Evolutionary conservation across 1,140 invertebrate species (phyloP).

Genomic region (Marisa cornuarietis): DNA sequence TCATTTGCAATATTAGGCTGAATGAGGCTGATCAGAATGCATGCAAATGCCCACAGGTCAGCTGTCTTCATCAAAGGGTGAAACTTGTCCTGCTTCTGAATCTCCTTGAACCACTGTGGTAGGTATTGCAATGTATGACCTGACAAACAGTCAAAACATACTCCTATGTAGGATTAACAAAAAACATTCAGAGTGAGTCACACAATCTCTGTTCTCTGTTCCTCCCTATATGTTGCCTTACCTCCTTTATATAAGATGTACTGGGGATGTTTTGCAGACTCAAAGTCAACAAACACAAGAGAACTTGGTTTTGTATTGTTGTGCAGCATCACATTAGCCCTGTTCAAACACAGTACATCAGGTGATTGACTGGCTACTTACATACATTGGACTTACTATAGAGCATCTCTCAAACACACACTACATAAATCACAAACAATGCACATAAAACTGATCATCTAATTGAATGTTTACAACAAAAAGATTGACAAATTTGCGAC

Average conservation of each 20-base stretch:
- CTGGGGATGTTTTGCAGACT: constrained; percentile 16
- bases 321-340: constrained; percentile 4
- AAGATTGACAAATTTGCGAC: not conserved
- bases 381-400: not conserved
- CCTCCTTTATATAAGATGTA: constrained; percentile 7
- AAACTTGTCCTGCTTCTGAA: not conserved
- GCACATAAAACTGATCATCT: not conserved
- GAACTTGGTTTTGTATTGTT: not conserved
- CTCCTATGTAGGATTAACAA: too few relatives aligned
- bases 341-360: not conserved
- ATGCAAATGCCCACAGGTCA: constrained; percentile 8
- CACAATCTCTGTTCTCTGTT: too few relatives aligned
- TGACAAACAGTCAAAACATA: not conserved
- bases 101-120: not conserved
- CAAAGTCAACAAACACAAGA: constrained; percentile 12
- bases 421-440: not conserved
- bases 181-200: too few relatives aligned
- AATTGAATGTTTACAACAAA: not conserved
- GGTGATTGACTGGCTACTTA: not conserved
- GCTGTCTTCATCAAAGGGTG: constrained; percentile 13
- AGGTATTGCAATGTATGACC: constrained; percentile 10
- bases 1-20: too few relatives aligned
- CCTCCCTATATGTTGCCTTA: not conserved
- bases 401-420: not conserved
- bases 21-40: constrained; percentile 6